These are phyloP conservation scores for Triplophysa siluroides DNA, from an alignment of 2,113 vertebrate species.

Conservation along the genomic window DNA sequence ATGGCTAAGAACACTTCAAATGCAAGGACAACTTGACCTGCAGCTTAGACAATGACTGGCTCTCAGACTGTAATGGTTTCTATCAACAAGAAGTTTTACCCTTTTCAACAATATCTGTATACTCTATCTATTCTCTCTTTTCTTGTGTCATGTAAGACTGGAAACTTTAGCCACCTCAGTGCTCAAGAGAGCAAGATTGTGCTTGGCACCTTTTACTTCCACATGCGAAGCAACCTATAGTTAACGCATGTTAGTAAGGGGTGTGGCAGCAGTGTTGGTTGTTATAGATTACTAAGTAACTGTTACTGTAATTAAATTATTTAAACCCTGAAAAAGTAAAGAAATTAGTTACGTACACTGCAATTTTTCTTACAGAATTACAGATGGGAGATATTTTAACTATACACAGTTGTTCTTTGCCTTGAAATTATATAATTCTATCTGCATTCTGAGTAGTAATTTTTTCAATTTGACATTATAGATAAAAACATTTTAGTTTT, in stretches of 20 bases:
- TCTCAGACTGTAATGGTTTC: background rate
- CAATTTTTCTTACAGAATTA: too few species aligned
- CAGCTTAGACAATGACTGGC: background rate
- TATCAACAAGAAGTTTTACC: background rate
- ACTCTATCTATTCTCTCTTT: constrained; percentile 69
- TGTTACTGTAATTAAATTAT: too few species aligned
- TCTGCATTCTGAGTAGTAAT: too few species aligned
- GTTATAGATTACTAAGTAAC: constrained; percentile 61
- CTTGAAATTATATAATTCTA: too few species aligned
- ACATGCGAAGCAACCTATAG: constrained; percentile 70
- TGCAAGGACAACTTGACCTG: constrained; percentile 78
- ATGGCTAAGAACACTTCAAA: constrained; percentile 66
- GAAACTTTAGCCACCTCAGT: constrained; percentile 65
- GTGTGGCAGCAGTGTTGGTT: constrained; percentile 64
- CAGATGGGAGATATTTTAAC: too few species aligned
- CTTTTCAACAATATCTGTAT: constrained; percentile 67
- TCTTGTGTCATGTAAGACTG: constrained; percentile 67
- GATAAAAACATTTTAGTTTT: too few species aligned
- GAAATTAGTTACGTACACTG: too few species aligned
- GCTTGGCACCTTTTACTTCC: constrained; percentile 67
- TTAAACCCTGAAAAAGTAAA: too few species aligned
- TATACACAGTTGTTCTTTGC: too few species aligned
- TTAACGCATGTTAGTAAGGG: constrained; percentile 78
- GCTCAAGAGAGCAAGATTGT: constrained; percentile 70
- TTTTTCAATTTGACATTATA: too few species aligned